phyloP scores from a whole-genome alignment of 2,113 vertebrate species.

The Balaenoptera acutorostrata region DNA sequence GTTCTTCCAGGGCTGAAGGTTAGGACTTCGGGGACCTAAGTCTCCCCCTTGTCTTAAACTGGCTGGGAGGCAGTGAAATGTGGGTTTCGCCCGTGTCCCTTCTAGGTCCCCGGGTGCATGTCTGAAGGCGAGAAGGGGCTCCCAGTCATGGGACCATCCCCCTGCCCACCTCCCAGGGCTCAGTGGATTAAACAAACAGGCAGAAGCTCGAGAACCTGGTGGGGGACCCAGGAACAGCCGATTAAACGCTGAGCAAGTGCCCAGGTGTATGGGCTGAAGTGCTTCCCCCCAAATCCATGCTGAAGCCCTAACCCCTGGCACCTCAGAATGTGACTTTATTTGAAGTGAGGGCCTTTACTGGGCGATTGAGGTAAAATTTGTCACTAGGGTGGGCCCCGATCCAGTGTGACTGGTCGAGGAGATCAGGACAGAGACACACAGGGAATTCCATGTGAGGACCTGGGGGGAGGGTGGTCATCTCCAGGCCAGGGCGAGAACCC shows the following conservation, averaged over 20 bases:
- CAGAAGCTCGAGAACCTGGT: not conserved
- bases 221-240: rapidly evolving
- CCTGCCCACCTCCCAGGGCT: no score
- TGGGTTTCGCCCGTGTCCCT: no score
- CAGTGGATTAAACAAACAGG: no score
- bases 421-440: not conserved
- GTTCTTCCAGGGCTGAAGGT: no score
- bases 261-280: no score
- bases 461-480: not conserved
- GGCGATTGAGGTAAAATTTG: not conserved
- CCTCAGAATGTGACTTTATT: not conserved
- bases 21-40: no score
- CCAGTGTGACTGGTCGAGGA: not conserved
- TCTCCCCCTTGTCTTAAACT: no score
- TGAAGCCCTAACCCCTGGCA: not conserved
- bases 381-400: rapidly evolving
- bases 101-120: no score
- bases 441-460: rapidly evolving
- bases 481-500: not conserved
- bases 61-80: no score
- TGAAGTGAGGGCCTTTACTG: not conserved
- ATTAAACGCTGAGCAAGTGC: not conserved
- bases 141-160: no score
- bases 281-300: rapidly evolving
- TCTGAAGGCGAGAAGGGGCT: no score